A percentile compares a stretch with the other conserved stretches of the same genome.
These are phyloP conservation scores for Rotaria magnacalcarata DNA, from an alignment of 2,888 invertebrate species.

Conservation along the genomic window DNA sequence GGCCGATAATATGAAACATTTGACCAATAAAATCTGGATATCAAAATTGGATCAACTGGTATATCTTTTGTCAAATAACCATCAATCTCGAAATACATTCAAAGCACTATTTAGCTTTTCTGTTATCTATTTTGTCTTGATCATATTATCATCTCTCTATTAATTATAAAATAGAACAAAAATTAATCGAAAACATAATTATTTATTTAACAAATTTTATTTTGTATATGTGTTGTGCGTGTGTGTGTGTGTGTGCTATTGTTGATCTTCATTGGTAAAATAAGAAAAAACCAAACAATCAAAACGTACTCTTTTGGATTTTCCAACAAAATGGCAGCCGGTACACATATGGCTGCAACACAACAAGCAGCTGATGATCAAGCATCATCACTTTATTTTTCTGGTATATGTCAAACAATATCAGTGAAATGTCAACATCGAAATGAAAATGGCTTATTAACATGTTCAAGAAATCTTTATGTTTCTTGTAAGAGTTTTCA, in stretches of 20 bases:
- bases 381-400: constrained; percentile 14
- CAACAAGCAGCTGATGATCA: constrained; percentile 1
- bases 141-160: no score
- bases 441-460: constrained; percentile 22
- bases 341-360: not conserved
- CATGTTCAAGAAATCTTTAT: constrained; percentile 36
- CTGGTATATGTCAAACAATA: constrained; percentile 36
- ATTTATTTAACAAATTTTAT: not conserved
- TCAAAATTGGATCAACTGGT: not conserved
- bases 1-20: not conserved
- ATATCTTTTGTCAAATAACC: constrained; percentile 7
- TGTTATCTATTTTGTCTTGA: no score
- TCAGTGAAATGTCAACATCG: constrained; percentile 31
- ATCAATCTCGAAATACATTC: not conserved
- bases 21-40: not conserved
- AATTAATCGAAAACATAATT: no score
- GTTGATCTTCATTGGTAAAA: no score
- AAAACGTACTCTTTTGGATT: not conserved
- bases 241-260: no score
- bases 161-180: no score
- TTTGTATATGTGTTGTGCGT: not conserved
- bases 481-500: not conserved
- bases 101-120: no score
- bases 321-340: not conserved
- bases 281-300: no score